Conservation (phyloP, 2,888 invertebrate species). For the Gymnoscelis rufifasciata region DNA sequence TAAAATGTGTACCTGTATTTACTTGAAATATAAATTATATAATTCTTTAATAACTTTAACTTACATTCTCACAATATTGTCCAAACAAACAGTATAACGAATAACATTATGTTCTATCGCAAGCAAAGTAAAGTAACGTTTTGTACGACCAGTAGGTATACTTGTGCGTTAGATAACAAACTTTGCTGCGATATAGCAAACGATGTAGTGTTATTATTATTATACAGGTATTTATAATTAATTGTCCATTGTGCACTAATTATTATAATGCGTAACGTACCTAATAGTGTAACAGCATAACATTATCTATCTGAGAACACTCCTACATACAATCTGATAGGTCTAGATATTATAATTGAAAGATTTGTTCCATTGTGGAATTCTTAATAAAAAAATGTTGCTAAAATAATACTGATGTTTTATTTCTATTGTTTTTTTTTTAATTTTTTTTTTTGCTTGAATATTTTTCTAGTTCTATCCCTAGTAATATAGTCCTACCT, state of each 20-base stretch:
- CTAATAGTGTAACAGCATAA: constrained; percentile 36
- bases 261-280: constrained; percentile 17
- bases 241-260: constrained; percentile 62
- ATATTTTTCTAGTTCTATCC: no score
- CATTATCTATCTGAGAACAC: constrained; percentile 51
- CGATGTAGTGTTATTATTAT: constrained; percentile 34
- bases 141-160: constrained; percentile 3
- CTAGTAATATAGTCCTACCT: no score
- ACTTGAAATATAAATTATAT: no score
- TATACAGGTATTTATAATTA: constrained; percentile 57
- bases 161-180: constrained; percentile 15
- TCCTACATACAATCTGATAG: constrained; percentile 65
- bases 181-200: constrained; percentile 32
- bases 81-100: constrained; percentile 17
- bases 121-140: constrained; percentile 9
- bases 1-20: no score
- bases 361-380: constrained; percentile 77
- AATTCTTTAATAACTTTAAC: no score
- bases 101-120: constrained; percentile 19
- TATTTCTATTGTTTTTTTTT: constrained; percentile 33
- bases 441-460: not conserved
- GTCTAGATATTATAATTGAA: constrained; percentile 69
- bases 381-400: constrained; percentile 81
- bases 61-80: constrained; percentile 10
- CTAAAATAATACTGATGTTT: constrained; percentile 67